These are phyloP conservation scores for Sebastes iracundus DNA, from an alignment of 2,797 vertebrate genomes.

Conservation along the genomic window DNA sequence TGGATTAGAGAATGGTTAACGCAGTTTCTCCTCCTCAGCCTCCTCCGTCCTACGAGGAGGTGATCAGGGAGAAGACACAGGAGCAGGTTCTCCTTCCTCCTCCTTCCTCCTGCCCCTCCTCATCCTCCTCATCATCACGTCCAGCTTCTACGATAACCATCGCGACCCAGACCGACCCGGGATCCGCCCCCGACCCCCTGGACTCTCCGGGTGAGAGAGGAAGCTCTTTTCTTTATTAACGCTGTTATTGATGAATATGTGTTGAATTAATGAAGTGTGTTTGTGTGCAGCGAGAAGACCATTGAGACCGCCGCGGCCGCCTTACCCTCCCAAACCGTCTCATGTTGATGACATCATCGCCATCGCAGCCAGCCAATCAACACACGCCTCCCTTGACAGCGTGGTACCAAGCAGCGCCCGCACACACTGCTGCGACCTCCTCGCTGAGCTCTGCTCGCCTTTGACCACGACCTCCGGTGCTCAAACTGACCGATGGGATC, in stretches of 20 bases:
- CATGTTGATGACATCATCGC: conserved; percentile 22
- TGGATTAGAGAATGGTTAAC: neutral
- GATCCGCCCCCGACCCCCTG: conserved; percentile 15
- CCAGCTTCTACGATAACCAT: conserved; percentile 83
- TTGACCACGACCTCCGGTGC: conserved; percentile 5
- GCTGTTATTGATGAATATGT: neutral
- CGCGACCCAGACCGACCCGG: conserved; percentile 92
- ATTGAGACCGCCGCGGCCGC: conserved; percentile 85
- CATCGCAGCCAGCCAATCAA: conserved; percentile 11
- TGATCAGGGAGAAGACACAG: conserved; percentile 96
- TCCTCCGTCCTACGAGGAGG: conserved; percentile 97
- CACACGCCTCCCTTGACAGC: neutral
- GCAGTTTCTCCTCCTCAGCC: conserved; percentile 73
- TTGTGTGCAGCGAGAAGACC: conserved; percentile 78
- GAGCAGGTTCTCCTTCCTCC: conserved; percentile 84
- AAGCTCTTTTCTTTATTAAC: neutral
- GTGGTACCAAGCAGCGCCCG: neutral
- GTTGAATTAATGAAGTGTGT: neutral
- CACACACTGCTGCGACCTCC: conserved; percentile 26
- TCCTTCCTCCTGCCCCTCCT: conserved; percentile 55
- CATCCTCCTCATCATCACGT: conserved; percentile 35
- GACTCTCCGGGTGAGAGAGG: conserved; percentile 22
- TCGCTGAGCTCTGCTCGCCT: conserved; percentile 13
- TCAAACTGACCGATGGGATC: conserved; percentile 51
- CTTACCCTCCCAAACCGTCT: conserved; percentile 32